phyloP scores from a whole-genome alignment of 2,113 vertebrate genomes.

The Sakesphorus luctuosus region DNA sequence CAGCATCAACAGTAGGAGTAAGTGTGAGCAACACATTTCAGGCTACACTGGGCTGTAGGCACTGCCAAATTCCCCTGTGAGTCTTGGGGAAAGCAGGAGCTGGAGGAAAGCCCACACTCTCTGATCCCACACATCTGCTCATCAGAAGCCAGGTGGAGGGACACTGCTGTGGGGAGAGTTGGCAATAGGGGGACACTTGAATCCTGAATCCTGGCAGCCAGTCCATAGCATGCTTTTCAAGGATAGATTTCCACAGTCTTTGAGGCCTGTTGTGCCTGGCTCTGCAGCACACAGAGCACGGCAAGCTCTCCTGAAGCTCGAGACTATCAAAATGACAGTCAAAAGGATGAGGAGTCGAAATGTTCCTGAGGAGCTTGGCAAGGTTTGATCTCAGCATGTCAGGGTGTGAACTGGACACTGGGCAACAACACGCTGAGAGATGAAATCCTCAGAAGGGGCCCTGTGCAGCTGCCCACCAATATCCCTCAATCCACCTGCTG shows the following conservation, averaged over 20 bases:
- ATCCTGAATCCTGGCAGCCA: background rate
- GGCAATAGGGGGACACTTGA: background rate
- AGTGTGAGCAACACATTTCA: background rate
- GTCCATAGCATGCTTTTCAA: background rate
- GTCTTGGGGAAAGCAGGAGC: background rate
- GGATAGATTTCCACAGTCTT: background rate
- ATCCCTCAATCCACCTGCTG: background rate
- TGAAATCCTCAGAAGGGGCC: background rate
- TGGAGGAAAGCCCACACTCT: background rate
- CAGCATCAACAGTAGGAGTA: background rate
- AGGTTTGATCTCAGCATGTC: background rate
- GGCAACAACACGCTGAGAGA: background rate
- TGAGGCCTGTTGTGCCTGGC: background rate
- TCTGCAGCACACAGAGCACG: background rate
- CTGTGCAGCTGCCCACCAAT: background rate
- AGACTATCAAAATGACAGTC: background rate
- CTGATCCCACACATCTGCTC: background rate
- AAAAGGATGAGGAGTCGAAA: background rate
- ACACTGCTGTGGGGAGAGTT: background rate
- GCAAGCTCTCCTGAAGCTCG: background rate
- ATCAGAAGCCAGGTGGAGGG: background rate
- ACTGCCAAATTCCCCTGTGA: background rate
- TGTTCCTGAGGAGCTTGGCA: fast-evolving
- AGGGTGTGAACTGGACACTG: background rate
- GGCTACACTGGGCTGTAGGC: background rate